Percentiles rank a stretch among this genome's conserved stretches.
phyloP scores from a whole-genome alignment of 1,140 invertebrate species.

The Stenopsyche tienmushanensis region DNA sequence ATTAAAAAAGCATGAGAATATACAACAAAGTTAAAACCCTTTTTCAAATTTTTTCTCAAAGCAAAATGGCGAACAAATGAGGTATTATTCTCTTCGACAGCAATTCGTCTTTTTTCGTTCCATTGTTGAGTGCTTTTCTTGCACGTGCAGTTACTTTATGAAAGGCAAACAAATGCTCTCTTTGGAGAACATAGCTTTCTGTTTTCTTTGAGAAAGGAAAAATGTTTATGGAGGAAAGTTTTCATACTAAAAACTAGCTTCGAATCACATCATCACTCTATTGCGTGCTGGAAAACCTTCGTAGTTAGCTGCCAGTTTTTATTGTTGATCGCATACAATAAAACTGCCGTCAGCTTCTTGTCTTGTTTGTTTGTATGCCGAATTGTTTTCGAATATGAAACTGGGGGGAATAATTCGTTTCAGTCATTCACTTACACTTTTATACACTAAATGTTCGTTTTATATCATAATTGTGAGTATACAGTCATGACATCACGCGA shows the following conservation, averaged over 20 bases:
- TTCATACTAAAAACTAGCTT: neutral
- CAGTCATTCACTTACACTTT: too few species aligned
- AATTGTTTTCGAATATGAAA: too few species aligned
- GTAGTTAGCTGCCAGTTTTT: slow-evolving; percentile 2
- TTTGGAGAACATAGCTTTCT: slow-evolving; percentile 13
- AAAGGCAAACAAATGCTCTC: slow-evolving; percentile 18
- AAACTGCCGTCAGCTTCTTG: too few species aligned
- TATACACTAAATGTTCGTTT: too few species aligned
- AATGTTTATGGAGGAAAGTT: slow-evolving; percentile 17
- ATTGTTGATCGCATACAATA: too few species aligned
- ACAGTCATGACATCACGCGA: too few species aligned
- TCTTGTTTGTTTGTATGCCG: too few species aligned
- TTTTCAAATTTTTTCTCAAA: too few species aligned
- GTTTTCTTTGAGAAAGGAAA: slow-evolving; percentile 10
- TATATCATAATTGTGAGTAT: too few species aligned
- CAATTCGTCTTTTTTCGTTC: neutral
- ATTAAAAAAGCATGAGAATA: neutral
- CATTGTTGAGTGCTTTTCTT: neutral
- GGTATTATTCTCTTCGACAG: too few species aligned
- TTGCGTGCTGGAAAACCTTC: slow-evolving; percentile 14
- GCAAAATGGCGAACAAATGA: too few species aligned
- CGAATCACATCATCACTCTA: slow-evolving; percentile 3
- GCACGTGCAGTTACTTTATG: slow-evolving; percentile 6
- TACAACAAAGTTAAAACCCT: neutral
- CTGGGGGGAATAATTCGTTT: too few species aligned